Evolutionary conservation across 1,140 invertebrate genomes (phyloP).

Genomic region (Ooceraea biroi): DNA sequence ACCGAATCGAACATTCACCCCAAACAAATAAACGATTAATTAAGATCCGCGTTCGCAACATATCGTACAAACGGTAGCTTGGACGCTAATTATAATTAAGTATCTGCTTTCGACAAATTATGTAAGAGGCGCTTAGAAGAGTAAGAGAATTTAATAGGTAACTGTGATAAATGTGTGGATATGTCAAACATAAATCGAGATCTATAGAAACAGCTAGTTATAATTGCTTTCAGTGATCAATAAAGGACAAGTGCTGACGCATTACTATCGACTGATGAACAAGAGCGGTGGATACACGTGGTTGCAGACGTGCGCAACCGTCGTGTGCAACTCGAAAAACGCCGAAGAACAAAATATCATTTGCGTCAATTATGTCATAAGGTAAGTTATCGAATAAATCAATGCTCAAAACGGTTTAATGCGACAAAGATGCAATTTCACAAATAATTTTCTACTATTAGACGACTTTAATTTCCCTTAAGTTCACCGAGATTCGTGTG

Average conservation of each 20-base stretch:
- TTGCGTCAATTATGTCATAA: constrained; percentile 97
- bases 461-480: neutral
- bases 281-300: constrained; percentile 98
- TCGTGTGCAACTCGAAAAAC: constrained; percentile 97
- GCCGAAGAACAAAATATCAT: constrained; percentile 98
- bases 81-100: constrained; percentile 19
- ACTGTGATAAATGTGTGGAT: neutral
- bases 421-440: neutral
- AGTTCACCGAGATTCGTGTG: constrained; percentile 39
- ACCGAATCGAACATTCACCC: constrained; percentile 3
- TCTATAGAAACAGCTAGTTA: neutral
- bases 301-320: constrained; percentile 98
- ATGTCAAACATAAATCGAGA: neutral
- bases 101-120: neutral
- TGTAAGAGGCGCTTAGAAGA: neutral
- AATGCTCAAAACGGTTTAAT: neutral
- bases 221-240: constrained; percentile 92
- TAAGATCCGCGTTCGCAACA: constrained; percentile 3
- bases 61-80: constrained; percentile 60
- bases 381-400: constrained; percentile 86
- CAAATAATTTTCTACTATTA: neutral
- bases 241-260: constrained; percentile 98
- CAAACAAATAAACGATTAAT: constrained; percentile 19
- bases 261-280: constrained; percentile 98
- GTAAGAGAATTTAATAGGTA: neutral